Percentiles rank a stretch among this genome's conserved stretches.
Conservation (phyloP, 2,797 vertebrate genomes). For the Mormyrus proboscirostris region DNA sequence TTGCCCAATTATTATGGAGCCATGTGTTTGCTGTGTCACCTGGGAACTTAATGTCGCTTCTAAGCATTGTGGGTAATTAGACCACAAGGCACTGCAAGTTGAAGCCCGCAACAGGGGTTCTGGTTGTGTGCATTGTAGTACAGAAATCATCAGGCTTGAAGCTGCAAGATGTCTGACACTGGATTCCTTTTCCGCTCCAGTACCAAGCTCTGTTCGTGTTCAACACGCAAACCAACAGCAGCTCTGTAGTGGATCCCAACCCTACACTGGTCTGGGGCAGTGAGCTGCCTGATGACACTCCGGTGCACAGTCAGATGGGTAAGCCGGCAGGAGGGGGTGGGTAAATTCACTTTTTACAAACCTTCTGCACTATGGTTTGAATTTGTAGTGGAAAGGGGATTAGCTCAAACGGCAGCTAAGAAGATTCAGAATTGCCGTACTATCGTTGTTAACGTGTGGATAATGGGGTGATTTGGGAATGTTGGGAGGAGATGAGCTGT, state of each 20-base stretch:
- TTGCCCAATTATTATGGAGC: neutral
- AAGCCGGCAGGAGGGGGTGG: neutral
- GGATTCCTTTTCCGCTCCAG: constrained; percentile 45
- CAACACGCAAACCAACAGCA: constrained; percentile 61
- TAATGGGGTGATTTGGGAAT: neutral
- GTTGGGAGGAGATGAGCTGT: neutral
- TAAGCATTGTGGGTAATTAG: neutral
- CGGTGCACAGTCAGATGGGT: constrained; percentile 20
- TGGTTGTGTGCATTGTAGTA: neutral
- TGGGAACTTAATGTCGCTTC: neutral
- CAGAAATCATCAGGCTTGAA: neutral
- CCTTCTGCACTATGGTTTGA: neutral
- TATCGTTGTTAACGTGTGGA: neutral
- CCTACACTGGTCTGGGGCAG: constrained; percentile 69
- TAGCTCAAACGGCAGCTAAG: neutral
- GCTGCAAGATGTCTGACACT: neutral
- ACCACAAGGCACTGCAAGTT: neutral
- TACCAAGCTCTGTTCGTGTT: constrained; percentile 70
- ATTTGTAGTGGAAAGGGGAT: neutral
- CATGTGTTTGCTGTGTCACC: neutral
- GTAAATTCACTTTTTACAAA: neutral
- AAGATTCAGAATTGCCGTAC: neutral
- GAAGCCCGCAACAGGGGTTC: neutral
- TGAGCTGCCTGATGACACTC: constrained; percentile 64
- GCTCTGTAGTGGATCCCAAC: fast-evolving